A percentile compares a stretch with the other conserved stretches of the same genome.
Conservation (phyloP, 2,888 invertebrate genomes). For the Pollenia amentaria region DNA sequence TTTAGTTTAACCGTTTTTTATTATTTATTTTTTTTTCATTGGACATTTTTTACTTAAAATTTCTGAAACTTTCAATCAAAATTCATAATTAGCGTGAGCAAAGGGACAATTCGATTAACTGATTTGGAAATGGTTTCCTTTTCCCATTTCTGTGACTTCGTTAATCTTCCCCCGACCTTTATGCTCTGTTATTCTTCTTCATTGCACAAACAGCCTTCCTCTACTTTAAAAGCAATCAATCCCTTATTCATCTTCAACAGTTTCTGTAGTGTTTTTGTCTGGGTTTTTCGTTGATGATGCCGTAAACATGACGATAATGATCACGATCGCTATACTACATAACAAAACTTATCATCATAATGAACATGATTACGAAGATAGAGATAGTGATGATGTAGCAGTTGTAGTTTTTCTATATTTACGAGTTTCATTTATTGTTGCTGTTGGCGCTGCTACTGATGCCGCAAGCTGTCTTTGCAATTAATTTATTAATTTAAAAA, state of each 20-base stretch:
- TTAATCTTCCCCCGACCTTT: slow-evolving; percentile 54
- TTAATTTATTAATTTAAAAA: slow-evolving; percentile 73
- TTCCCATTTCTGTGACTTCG: not conserved
- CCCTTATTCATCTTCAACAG: slow-evolving; percentile 39
- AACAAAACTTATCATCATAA: slow-evolving; percentile 13
- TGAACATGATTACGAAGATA: slow-evolving; percentile 33
- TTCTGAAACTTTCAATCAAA: too few relatives aligned
- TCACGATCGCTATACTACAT: slow-evolving; percentile 39
- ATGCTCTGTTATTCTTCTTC: slow-evolving; percentile 40
- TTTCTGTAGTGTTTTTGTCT: slow-evolving; percentile 31
- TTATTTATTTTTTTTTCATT: too few relatives aligned
- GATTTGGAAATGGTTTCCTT: not conserved
- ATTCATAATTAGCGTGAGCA: too few relatives aligned
- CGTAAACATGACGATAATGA: slow-evolving; percentile 23
- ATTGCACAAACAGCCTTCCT: slow-evolving; percentile 47
- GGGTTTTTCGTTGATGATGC: slow-evolving; percentile 29
- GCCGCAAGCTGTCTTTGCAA: slow-evolving; percentile 64
- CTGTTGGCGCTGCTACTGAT: slow-evolving; percentile 22
- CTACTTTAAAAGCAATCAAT: slow-evolving; percentile 32
- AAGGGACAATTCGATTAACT: too few relatives aligned
- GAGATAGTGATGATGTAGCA: slow-evolving; percentile 55
- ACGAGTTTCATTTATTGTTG: slow-evolving; percentile 49
- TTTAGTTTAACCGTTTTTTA: too few relatives aligned
- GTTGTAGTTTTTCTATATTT: slow-evolving; percentile 49
- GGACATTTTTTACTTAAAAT: too few relatives aligned